Evolutionary conservation across 2,113 vertebrate genomes (phyloP), one percentile per base, ranked within the genome.

Genomic region (cattle (Bos taurus)): DNA sequence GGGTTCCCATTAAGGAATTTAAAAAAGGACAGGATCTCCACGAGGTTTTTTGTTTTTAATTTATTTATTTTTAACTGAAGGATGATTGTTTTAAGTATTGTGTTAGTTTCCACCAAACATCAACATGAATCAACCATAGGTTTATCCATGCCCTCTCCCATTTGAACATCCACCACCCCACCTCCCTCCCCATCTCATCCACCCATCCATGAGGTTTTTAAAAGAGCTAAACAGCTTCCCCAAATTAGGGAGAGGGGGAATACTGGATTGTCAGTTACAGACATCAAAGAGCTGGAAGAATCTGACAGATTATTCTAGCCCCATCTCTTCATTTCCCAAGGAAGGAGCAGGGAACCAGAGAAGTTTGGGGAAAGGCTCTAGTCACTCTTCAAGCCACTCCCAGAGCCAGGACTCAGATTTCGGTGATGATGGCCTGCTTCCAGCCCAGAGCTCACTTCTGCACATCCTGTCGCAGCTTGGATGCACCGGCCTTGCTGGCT

Each of bases 401-500:
- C 46, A n/a, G 54, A 71, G 43, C 43, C 40, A 71, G 33, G 62
- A 28, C 59, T 77, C 28, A 10, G 6, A 87, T 81, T 48, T 62
- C 2, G 0, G 16, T 12, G 78, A n/a, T 52, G 3, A 21, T 4
- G 21, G 46, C 54, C 46, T 21, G 40, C 36, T 25, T 17, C 48
- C 3, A 25, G 28, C 28, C 15, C 78, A 54, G 4, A 4, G 71
- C 11, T 21, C 9, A 11, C 33, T 15, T 54, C 12, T 9, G 64
- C 16, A 84, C 13, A 28, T 9, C 19, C 57, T 67, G 50, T 82
- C 7, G 2, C 19, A 54, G 28, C n/a, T 16, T 19, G 15, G 6
- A 17, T 1, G 3, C n/a, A 12, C 62, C 23, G 25, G n/a, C 26
- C 40, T 26, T 8, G 1, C 19, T 1, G 12, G 40, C 25, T 13